Conservation (phyloP, 2,113 vertebrate species). For the Stomatorhinus ivindoensis region DNA sequence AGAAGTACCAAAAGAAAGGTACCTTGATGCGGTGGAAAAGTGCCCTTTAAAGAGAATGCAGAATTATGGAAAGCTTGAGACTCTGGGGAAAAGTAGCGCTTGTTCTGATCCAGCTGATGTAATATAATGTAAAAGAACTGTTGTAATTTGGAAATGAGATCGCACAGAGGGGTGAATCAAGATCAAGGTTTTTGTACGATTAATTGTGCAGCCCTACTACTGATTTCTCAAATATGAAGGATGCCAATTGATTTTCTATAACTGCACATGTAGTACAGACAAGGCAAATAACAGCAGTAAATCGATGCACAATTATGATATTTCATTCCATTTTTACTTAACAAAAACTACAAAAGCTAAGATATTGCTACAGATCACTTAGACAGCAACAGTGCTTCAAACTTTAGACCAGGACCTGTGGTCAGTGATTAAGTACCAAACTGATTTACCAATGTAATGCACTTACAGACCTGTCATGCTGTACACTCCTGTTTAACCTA, state of each 20-base stretch:
- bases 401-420: neutral
- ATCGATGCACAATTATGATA: neutral
- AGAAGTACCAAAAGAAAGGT: too few species aligned
- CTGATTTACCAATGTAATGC: neutral
- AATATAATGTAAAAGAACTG: too few species aligned
- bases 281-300: neutral
- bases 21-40: too few species aligned
- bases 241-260: neutral
- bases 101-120: too few species aligned
- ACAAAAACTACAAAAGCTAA: neutral
- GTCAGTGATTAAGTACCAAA: neutral
- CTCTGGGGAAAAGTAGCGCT: too few species aligned
- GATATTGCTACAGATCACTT: neutral
- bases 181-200: too few species aligned
- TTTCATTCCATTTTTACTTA: neutral
- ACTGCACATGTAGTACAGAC: neutral
- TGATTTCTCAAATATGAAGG: neutral
- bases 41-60: too few species aligned
- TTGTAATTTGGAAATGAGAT: too few species aligned
- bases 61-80: too few species aligned
- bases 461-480: neutral
- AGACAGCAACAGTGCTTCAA: neutral
- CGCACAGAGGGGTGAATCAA: too few species aligned
- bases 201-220: neutral
- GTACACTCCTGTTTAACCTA: neutral